Conservation (phyloP, 2,797 vertebrate genomes). For the Glyptemys insculpta region DNA sequence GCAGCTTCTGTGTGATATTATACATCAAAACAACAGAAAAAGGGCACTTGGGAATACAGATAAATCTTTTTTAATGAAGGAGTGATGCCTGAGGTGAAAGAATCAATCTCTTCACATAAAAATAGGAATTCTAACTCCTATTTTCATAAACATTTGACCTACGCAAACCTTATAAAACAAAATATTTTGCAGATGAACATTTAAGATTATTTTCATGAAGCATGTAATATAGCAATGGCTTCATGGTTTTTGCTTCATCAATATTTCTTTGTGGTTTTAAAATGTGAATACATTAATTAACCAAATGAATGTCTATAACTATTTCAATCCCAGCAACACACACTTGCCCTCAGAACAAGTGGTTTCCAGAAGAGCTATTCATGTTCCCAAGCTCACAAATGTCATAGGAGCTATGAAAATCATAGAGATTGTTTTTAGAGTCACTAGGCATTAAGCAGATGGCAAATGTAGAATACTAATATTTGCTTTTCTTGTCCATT, state of each 20-base stretch:
- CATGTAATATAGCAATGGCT: not conserved
- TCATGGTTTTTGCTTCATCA: not conserved
- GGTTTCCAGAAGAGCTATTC: not conserved
- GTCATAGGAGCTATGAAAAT: not conserved
- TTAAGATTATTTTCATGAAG: not conserved
- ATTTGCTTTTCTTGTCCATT: not conserved
- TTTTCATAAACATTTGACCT: constrained; percentile 27
- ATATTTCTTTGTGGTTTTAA: not conserved
- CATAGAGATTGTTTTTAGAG: not conserved
- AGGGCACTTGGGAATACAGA: not conserved
- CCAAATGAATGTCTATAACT: not conserved
- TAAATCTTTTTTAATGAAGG: not conserved
- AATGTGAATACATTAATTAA: not conserved
- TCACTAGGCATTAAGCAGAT: not conserved
- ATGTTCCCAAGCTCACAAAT: not conserved
- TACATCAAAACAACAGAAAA: not conserved
- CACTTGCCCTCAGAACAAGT: not conserved
- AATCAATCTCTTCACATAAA: not conserved
- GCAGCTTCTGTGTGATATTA: not conserved
- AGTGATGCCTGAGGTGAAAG: not conserved
- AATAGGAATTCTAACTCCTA: not conserved
- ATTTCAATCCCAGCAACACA: not conserved
- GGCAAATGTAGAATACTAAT: not conserved
- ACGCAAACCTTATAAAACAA: not conserved
- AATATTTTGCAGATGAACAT: not conserved